Base-by-base conservation (phyloP, 1,140 invertebrate genomes). In the Drosophila pseudoananassae region DNA sequence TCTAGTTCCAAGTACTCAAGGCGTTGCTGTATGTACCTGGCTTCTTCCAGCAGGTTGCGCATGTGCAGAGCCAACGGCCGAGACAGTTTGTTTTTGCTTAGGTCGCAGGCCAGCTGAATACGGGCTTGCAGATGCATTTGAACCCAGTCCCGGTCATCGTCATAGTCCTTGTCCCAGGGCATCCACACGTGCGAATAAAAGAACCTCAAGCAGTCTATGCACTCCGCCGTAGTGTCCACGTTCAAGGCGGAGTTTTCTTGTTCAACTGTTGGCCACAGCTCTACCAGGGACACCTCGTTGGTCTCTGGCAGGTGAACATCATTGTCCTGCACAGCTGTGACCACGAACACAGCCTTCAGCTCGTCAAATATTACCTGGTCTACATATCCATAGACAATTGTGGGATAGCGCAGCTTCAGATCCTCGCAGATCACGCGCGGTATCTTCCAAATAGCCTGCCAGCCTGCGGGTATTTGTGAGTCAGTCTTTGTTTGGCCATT, bases 391-490 rank as follows among this genome's bases (percentile, higher is more conserved):
- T 93, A 90, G 12, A 95, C 94, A 15, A 94, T 92, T 0, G 93
- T 93, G 0, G 94, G 94, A 91, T 93, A 95, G 10, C 93, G 92
- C 12, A 95, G 91, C 49, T 93, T 90, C 0, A 94, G 91, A 23
- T 93, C 92, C 77, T 94, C 93, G 49, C 94, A 95, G 17, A 92
- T 93, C 5, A 92, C 65, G 6, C 94, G 91, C 14, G 94, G 92
- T 65, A 95, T 94, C 88, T 94, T 94, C 94, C 94, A 95, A 17
- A 95, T 71, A 1, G 94, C 94, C 79, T 93, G 93, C 94, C 94
- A 95, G 4, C 94, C 94, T 69, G 7, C 8, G 10, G n/a, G 12
- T 63, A 17, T 31, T 14, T 61, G 38, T 40, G 33, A 10, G 9
- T 51, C 1, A 20, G 14, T 14, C 43, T 50, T 55, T 53, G 45